Evolutionary conservation across 2,888 invertebrate genomes (phyloP).

Genomic region (Euplexia lucipara): DNA sequence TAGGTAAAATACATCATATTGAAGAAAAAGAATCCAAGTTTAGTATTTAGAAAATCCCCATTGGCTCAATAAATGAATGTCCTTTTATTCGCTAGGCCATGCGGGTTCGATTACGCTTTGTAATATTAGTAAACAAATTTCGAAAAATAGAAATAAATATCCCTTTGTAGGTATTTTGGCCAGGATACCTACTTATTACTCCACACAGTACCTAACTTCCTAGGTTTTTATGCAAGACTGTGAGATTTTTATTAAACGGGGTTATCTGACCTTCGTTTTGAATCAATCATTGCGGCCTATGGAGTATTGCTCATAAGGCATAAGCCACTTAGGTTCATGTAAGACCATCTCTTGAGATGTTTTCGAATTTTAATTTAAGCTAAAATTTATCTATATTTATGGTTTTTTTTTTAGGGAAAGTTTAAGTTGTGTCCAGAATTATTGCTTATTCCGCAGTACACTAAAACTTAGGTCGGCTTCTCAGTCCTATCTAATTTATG

Average conservation of each 20-base stretch:
- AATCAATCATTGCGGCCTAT: background rate
- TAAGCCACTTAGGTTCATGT: too few species aligned
- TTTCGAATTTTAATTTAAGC: background rate
- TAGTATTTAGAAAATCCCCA: background rate
- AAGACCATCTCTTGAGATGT: too few species aligned
- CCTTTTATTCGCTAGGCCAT: background rate
- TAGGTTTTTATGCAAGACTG: background rate
- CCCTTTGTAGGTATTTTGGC: background rate
- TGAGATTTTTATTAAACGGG: background rate
- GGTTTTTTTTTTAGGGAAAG: background rate
- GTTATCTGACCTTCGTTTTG: background rate
- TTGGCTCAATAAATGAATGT: slow-evolving; percentile 8
- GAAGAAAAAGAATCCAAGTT: background rate
- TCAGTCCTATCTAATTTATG: background rate
- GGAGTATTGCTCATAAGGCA: background rate
- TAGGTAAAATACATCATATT: too few species aligned
- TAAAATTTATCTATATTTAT: too few species aligned
- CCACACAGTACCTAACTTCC: too few species aligned
- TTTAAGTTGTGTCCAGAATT: background rate
- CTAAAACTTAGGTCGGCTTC: background rate
- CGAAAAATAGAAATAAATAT: background rate
- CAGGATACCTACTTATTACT: background rate
- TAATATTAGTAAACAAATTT: background rate
- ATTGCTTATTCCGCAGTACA: too few species aligned
- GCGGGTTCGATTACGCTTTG: slow-evolving; percentile 5